These are phyloP conservation scores for Microtus ochrogaster DNA, from an alignment of 2,113 vertebrate species.

Conservation along the genomic window DNA sequence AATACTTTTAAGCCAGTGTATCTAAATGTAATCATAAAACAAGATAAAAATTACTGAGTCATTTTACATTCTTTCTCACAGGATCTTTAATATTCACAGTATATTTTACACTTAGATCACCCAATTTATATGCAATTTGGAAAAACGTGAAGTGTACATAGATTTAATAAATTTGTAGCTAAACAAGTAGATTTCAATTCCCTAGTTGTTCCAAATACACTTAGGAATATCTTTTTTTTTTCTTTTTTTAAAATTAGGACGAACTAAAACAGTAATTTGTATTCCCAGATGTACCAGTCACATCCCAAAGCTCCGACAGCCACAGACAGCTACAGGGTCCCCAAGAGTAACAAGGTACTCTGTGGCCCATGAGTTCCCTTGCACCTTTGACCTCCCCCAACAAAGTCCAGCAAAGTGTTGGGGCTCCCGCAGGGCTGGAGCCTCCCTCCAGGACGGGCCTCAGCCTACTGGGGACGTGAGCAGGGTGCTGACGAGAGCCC, in stretches of 20 bases:
- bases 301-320: not conserved
- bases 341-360: not conserved
- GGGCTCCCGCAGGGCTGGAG: not conserved
- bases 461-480: constrained; percentile 66
- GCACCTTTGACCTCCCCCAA: not conserved
- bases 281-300: not conserved
- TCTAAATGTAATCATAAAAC: not conserved
- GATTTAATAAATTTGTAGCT: not conserved
- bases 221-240: not conserved
- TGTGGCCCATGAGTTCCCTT: not conserved
- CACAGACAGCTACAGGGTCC: not conserved
- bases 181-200: not conserved
- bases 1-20: not conserved
- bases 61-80: not conserved
- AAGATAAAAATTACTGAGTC: not conserved
- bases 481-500: constrained; percentile 47
- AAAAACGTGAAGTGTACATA: not conserved
- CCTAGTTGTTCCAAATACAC: not conserved
- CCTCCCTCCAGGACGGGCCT: constrained; percentile 36
- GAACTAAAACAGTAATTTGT: not conserved
- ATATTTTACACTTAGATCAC: not conserved
- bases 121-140: not conserved
- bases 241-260: not conserved
- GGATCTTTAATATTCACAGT: not conserved
- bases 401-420: not conserved